phyloP scores from a whole-genome alignment of 2,797 vertebrate genomes.

The Cryptoprocta ferox region DNA sequence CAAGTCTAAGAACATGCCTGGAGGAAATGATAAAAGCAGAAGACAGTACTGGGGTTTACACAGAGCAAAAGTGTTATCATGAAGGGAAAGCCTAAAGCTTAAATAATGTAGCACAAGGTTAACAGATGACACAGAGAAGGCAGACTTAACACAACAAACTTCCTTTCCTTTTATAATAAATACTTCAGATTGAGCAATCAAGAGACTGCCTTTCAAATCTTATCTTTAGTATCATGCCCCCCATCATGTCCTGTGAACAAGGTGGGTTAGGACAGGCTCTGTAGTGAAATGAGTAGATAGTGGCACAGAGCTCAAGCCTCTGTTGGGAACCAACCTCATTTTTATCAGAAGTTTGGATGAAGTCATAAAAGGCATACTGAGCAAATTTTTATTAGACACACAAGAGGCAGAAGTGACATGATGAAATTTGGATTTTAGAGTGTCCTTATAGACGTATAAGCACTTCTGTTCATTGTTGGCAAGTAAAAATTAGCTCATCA shows the following conservation, averaged over 20 bases:
- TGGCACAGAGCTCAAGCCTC: background rate
- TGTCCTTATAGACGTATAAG: background rate
- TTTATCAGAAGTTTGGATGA: background rate
- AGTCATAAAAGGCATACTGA: background rate
- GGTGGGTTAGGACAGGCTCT: background rate
- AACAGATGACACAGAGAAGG: background rate
- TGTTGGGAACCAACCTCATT: background rate
- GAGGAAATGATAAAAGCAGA: background rate
- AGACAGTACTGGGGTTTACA: background rate
- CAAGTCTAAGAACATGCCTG: background rate
- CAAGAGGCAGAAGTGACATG: background rate
- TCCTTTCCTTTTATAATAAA: background rate
- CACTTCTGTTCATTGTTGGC: background rate
- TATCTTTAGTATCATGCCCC: background rate
- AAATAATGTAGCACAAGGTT: background rate
- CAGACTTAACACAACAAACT: background rate
- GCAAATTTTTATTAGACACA: background rate
- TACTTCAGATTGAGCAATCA: background rate
- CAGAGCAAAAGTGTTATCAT: background rate
- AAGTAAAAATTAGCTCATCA: background rate
- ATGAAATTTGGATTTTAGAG: background rate
- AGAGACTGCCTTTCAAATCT: background rate
- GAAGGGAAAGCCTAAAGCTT: background rate
- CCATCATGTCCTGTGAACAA: background rate
- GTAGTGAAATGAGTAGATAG: background rate